Percentiles rank a stretch among this genome's conserved stretches.
phyloP scores from a whole-genome alignment of 2,113 vertebrate genomes.

The Tyto alba region DNA sequence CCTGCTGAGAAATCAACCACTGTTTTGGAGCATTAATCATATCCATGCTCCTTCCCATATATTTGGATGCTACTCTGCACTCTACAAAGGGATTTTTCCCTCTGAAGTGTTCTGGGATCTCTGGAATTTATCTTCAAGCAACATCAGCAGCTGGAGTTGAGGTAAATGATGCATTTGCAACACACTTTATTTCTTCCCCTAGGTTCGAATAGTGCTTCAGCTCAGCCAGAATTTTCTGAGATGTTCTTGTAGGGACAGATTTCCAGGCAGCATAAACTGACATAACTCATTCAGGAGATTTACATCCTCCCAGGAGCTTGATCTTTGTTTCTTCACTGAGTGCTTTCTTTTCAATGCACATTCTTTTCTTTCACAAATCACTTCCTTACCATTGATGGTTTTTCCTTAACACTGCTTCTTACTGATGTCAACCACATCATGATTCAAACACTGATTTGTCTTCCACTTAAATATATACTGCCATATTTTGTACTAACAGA shows the following conservation, averaged over 20 bases:
- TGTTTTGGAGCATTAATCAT: neutral
- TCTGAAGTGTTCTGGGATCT: neutral
- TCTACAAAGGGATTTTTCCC: neutral
- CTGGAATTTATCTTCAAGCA: neutral
- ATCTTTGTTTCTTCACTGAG: neutral
- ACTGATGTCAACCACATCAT: neutral
- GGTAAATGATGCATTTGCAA: neutral
- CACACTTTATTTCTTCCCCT: neutral
- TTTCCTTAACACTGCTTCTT: neutral
- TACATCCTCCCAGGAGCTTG: neutral
- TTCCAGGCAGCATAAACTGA: neutral
- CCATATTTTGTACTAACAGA: neutral
- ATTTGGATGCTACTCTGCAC: neutral
- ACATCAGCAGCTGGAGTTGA: neutral
- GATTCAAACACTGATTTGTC: neutral
- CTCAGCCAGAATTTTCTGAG: constrained; percentile 30
- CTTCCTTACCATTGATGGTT: neutral
- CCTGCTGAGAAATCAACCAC: constrained; percentile 4
- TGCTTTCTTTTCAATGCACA: neutral
- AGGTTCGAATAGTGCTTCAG: neutral
- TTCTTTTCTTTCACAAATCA: constrained; percentile 33
- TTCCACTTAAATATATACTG: neutral
- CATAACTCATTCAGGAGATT: neutral
- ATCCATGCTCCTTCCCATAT: neutral
- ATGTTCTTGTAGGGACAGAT: neutral